Evolutionary conservation across 2,113 vertebrate genomes (phyloP).

Genomic region (Mobula birostris): DNA sequence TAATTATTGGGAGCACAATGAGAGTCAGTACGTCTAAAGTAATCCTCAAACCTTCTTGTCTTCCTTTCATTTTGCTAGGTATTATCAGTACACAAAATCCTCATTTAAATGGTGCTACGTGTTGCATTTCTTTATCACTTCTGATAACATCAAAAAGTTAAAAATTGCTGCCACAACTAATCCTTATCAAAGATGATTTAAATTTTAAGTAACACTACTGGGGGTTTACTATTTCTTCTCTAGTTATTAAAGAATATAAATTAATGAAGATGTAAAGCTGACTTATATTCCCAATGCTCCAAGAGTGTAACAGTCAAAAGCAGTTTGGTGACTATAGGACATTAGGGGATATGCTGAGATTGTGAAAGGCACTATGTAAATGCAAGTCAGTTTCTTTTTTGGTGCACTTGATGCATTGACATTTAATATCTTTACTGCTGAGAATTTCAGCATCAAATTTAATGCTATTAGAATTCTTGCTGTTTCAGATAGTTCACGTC

Average conservation of each 20-base stretch:
- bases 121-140: not conserved
- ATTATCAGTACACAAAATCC: not conserved
- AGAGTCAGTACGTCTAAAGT: not conserved
- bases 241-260: not conserved
- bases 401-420: not conserved
- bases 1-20: too few relatives aligned
- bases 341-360: too few relatives aligned
- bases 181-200: not conserved
- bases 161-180: not conserved
- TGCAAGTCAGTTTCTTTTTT: too few relatives aligned
- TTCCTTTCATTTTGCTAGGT: not conserved
- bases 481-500: too few relatives aligned
- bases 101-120: not conserved
- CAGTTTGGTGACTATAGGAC: too few relatives aligned
- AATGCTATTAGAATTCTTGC: not conserved
- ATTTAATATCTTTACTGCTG: not conserved
- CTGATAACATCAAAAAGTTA: not conserved
- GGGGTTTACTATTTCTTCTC: not conserved
- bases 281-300: not conserved
- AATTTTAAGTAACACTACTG: not conserved
- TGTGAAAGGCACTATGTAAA: too few relatives aligned
- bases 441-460: not conserved
- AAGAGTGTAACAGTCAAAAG: too few relatives aligned
- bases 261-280: not conserved
- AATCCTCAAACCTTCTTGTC: not conserved